Conservation (phyloP, 2,797 vertebrate species). For the Hydrolagus colliei region DNA sequence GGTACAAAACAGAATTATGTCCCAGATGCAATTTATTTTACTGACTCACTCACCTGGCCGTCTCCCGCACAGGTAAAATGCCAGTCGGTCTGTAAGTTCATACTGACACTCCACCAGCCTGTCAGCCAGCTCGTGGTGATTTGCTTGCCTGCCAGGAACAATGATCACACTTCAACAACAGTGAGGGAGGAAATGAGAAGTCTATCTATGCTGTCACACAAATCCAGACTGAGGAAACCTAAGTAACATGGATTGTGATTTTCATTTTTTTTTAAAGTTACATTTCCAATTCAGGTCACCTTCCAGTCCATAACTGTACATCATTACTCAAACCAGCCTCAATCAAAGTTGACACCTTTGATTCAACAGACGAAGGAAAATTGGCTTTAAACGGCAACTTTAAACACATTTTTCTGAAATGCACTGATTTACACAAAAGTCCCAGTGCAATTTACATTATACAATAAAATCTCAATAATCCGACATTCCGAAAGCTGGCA, state of each 20-base stretch:
- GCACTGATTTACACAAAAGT: too few species aligned
- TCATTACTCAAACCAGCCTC: neutral
- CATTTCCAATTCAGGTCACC: neutral
- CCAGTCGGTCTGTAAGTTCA: conserved; percentile 86
- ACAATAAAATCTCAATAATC: too few species aligned
- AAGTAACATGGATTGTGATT: too few species aligned
- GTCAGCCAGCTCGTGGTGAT: conserved; percentile 84
- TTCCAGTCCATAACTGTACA: neutral
- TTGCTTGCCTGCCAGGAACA: conserved; percentile 73
- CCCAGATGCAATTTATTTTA: neutral
- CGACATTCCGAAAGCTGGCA: too few species aligned
- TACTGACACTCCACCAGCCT: conserved; percentile 91
- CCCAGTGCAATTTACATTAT: too few species aligned
- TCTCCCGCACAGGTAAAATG: conserved; percentile 89
- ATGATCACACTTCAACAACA: neutral
- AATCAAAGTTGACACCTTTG: too few species aligned
- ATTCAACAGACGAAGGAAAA: too few species aligned
- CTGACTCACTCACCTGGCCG: conserved; percentile 70
- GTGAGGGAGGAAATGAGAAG: neutral
- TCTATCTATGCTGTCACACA: neutral
- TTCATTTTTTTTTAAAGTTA: neutral
- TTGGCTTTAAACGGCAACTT: too few species aligned
- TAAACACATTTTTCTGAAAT: too few species aligned
- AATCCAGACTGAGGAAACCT: neutral
- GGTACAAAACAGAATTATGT: neutral